Base-by-base conservation (phyloP, 2,888 invertebrate species). In the Catocala nupta region DNA sequence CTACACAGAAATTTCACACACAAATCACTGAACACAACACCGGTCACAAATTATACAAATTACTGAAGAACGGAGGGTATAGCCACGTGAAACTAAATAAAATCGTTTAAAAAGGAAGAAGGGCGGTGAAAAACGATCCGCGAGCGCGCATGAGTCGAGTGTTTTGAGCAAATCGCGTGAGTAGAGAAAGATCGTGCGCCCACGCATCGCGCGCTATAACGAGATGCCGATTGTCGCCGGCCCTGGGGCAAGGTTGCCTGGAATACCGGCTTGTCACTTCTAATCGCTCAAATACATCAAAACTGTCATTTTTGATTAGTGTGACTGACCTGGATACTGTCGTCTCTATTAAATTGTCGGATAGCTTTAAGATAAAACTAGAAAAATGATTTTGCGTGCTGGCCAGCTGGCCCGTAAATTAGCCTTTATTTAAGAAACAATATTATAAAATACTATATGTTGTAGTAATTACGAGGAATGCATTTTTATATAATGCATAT, bases 181-280 rank as follows among this genome's bases (percentile, higher is more conserved):
- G 84, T 84, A 87, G 84, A 87, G 89, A 91, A 88, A 90, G 87
- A 90, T 85, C 83, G 78, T 73, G 86, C 92, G 89, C 93, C 92
- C 89, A 92, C 93, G 92, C 93, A 84, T 72, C 55, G 71, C 73
- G 78, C 78, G 87, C 92, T 93, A 92, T 90, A 83, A 93, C 89
- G 85, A 90, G 92, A 87, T 82, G 82, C 81, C 85, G 85, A 85
- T 83, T 89, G 89, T 89, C 90, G 86, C 84, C 87, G 91, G 88
- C 91, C 89, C 85, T 89, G 89, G 82, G 81, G 81, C 93, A 91
- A 93, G 93, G 93, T 89, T 89, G 86, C 83, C 92, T 91, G 92
- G 92, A 92, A 85, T 73, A 80, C 74, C 73, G 66, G 58, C 60
- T 57, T 72, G 67, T 70, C 71, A 67, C 53, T 66, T 59, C 58